These are phyloP conservation scores for Myotis davidii DNA, from an alignment of 2,113 vertebrate species.

Conservation along the genomic window DNA sequence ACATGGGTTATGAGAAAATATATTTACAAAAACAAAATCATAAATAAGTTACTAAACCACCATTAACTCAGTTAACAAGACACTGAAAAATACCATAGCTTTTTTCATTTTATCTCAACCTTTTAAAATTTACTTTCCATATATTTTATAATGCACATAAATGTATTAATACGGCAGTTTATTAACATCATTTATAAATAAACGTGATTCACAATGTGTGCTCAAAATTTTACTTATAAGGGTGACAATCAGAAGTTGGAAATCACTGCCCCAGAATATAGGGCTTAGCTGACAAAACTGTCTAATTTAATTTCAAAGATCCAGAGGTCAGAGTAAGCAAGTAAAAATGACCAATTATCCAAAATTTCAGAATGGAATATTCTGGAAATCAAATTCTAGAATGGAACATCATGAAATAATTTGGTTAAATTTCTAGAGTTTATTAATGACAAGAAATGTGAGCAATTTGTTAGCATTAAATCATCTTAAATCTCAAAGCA, in stretches of 20 bases:
- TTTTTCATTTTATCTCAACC: neutral
- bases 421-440: constrained; percentile 26
- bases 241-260: neutral
- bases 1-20: neutral
- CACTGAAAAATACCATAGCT: neutral
- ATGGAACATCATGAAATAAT: constrained; percentile 16
- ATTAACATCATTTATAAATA: constrained; percentile 27
- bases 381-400: neutral
- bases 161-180: neutral
- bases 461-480: neutral
- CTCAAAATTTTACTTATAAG: neutral
- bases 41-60: neutral
- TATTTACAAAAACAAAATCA: neutral
- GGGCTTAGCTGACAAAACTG: neutral
- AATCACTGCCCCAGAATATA: neutral
- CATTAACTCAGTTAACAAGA: neutral
- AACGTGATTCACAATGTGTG: neutral
- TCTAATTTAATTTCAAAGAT: constrained; percentile 10
- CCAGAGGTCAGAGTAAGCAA: neutral
- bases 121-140: neutral
- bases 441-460: constrained; percentile 35
- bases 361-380: constrained; percentile 49
- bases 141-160: neutral
- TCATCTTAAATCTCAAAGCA: constrained; percentile 18
- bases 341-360: constrained; percentile 19